Conservation (phyloP, 2,797 vertebrate genomes). For the Ataeniobius toweri region DNA sequence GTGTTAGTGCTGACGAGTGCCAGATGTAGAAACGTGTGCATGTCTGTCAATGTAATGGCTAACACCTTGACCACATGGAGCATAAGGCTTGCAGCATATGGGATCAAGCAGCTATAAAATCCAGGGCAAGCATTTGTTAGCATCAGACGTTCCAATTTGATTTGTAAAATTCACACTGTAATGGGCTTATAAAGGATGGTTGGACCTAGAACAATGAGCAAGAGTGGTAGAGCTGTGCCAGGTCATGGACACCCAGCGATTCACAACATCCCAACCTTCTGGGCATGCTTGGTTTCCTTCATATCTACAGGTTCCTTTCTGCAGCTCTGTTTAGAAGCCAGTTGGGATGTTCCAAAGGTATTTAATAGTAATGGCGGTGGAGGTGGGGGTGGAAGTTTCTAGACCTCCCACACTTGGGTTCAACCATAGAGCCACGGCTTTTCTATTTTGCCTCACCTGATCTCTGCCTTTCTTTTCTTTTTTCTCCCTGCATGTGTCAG, state of each 20-base stretch:
- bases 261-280: slow-evolving; percentile 75
- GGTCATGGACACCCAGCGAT: slow-evolving; percentile 78
- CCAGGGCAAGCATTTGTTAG: slow-evolving; percentile 71
- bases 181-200: slow-evolving; percentile 81
- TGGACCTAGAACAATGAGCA: slow-evolving; percentile 78
- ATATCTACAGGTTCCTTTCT: slow-evolving; percentile 76
- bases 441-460: slow-evolving; percentile 59
- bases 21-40: slow-evolving; percentile 75
- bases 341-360: slow-evolving; percentile 76
- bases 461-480: slow-evolving; percentile 33
- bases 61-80: slow-evolving; percentile 74
- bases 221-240: slow-evolving; percentile 69
- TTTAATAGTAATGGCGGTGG: slow-evolving; percentile 73
- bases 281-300: slow-evolving; percentile 76
- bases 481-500: slow-evolving; percentile 57
- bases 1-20: slow-evolving; percentile 58
- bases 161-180: slow-evolving; percentile 79
- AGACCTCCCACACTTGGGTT: slow-evolving; percentile 81
- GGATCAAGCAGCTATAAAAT: slow-evolving; percentile 70
- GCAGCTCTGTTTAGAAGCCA: slow-evolving; percentile 76
- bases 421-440: slow-evolving; percentile 74
- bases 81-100: slow-evolving; percentile 64
- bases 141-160: slow-evolving; percentile 71
- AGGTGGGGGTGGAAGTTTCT: slow-evolving; percentile 45
- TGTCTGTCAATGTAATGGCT: slow-evolving; percentile 76